Evolutionary conservation across 2,797 vertebrate genomes (phyloP), one percentile per base, ranked within the genome.

Genomic region (Aldrovandia affinis): DNA sequence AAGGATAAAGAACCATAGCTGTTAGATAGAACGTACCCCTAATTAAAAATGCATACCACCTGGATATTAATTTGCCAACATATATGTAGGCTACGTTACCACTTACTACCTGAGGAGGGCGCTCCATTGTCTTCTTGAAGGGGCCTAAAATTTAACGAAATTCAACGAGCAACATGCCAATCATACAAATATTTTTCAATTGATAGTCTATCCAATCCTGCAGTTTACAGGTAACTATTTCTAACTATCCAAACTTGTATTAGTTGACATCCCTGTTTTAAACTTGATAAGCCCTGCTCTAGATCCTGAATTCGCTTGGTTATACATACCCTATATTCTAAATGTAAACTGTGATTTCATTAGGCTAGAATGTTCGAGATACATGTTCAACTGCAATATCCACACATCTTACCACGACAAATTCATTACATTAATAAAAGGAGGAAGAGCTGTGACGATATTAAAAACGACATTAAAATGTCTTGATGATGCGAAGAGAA

Each of bases 61-160:
- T 39, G 18, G 18, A 57, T 20, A 18, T 36, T 20, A 4, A 61
- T 63, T 25, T 42, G 42, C 9, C 28, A 36, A 68, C 57, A 63
- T 54, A 77, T 44, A 84, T 68, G 50, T 80, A 39, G 68, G 14
- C 14, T 73, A 18, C 68, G 33, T 33, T 73, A n/a, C 80, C 85
- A 70, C 25, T 10, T 73, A 5, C 57, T 83, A 84, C 93, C 94
- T 94, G 92, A 87, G 93, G 94, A 93, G 93, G 92, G 93, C 92
- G 91, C 90, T 92, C 89, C 87, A 88, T 88, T 90, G 89, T 93
- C 89, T 92, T 89, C 93, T 93, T 78, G 91, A 52, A 44, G 14
- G 65, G 52, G 57, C 59, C 36, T 75, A 8, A 10, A 10, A 36
- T 25, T 33, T 28, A 36, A 12, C 44, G 36, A 81, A 44, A 36